Base-by-base conservation (phyloP, 2,113 vertebrate genomes). In the Ploceus nigricollis region DNA sequence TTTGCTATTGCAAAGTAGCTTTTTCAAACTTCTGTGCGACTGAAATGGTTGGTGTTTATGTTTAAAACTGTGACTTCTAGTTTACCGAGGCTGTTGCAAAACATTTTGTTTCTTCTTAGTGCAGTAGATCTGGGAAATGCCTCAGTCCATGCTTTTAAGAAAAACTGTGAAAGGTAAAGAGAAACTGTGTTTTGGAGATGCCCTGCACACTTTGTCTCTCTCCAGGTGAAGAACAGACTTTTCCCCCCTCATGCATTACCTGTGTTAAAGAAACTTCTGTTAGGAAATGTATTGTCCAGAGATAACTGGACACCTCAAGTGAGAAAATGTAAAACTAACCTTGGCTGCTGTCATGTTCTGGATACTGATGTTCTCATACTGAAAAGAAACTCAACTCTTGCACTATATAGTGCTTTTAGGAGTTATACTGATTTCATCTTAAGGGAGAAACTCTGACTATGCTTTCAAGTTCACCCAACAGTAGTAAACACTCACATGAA, bases 231-330 rank as follows among this genome's bases (percentile, higher is more conserved):
- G 57, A 75, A 47, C 23, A 76, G 57, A 11, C 11, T 17, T 37
- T 37, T 10, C 24, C 6, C 1, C 5, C 5, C 13, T 42, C 14
- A 0, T 1, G 1, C 16, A 44, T 39, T 39, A 83, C 35, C 44
- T 47, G 20, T 75, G 60, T 56, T 86, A 50, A 58, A 75, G 51
- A 72, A 77, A 45, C 25, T 27, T 13, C 4, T 4, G 13, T 72
- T 40, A 53, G 40, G 27, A 48, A n/a, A 72, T 42, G 24, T 40
- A 2, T 76, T 72, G 31, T 60, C n/a, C 48, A 68, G 72, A 75
- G 57, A 23, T 58, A 71, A 25, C 15, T 58, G 11, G 19, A 3
- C 15, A 51, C 15, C 20, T 80, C 11, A 15, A 56, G 31, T 28
- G 21, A 89, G n/a, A 39, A 80, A 80, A 21, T 19, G 50, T 53